Base-by-base conservation (phyloP, 2,888 invertebrate genomes). In the Nomada flava region DNA sequence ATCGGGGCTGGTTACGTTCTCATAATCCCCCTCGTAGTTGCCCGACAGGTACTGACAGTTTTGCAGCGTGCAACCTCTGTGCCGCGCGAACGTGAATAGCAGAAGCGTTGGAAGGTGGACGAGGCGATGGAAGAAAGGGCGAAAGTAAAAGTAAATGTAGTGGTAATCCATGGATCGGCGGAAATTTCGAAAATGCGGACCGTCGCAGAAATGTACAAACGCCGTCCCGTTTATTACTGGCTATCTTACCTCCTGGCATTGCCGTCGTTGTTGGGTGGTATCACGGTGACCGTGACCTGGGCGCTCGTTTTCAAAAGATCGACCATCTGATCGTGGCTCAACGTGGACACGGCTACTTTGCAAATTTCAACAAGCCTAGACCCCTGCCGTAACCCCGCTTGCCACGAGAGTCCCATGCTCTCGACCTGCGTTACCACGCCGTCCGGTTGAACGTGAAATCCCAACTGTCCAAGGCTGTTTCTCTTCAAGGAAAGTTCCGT, bases 341-440 rank as follows among this genome's bases (percentile, higher is more conserved):
- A 94, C 0, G 98, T 98, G 5, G 97, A 97, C 44, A 98, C 97
- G 47, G 98, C 98, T 29, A 98, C 97, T 93, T 97, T 97, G 91
- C 98, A 98, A 89, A 98, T 97, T 94, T 99, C 98, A 2, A 99
- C 98, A 84, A 99, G 95, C 20, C 98, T 95, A 69, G 97, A 97
- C 79, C 98, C 98, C 92, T 98, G 98, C 64, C 97, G 94, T 64
- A 99, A 95, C n/a, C 98, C 99, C 2, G 98, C 97, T 77, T 96
- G 96, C 94, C 96, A 96, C 47, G 97, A 97, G 52, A 95, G 94
- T 42, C 96, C 96, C 92, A 95, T 94, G 89, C 95, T 95, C 92
- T 98, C 98, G n/a, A 98, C 98, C 90, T 98, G 97, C 3, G 98
- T 98, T 47, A 99, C 98, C 36, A 99, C 96, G 3, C 99, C 99